Percentiles rank a stretch among this genome's conserved stretches.
phyloP scores from a whole-genome alignment of 2,888 invertebrate species.

The Macrostomum cliftonense region DNA sequence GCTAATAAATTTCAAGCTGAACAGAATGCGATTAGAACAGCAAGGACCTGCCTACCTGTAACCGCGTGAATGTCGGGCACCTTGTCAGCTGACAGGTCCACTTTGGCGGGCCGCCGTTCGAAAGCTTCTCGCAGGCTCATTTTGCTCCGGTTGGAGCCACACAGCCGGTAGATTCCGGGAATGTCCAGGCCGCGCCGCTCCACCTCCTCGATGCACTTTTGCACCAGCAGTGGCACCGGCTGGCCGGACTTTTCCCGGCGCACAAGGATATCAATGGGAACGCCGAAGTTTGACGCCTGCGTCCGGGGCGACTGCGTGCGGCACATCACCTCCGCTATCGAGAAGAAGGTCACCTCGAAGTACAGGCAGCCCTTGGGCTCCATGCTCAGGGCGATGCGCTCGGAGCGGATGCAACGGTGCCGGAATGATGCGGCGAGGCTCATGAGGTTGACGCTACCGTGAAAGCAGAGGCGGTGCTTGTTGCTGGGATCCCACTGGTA shows the following conservation, averaged over 20 bases:
- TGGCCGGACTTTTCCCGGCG: not conserved
- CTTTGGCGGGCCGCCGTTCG: slow-evolving; percentile 46
- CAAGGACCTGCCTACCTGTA: slow-evolving; percentile 48
- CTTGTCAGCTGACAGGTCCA: slow-evolving; percentile 80
- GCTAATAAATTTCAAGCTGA: no score
- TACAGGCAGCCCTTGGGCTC: slow-evolving; percentile 58
- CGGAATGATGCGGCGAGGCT: slow-evolving; percentile 8
- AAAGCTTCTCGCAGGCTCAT: slow-evolving; percentile 74
- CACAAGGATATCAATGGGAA: no score
- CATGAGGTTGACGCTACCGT: slow-evolving; percentile 23
- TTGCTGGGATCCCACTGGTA: slow-evolving; percentile 99
- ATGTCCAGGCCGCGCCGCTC: slow-evolving; percentile 81
- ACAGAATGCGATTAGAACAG: no score
- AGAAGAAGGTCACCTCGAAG: slow-evolving; percentile 19
- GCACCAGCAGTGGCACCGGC: slow-evolving; percentile 67
- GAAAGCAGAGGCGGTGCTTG: slow-evolving; percentile 78
- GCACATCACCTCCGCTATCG: no score
- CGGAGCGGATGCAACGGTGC: slow-evolving; percentile 9
- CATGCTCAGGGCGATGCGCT: slow-evolving; percentile 63
- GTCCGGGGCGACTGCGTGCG: no score
- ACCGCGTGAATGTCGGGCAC: slow-evolving; percentile 98
- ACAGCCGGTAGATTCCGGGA: slow-evolving; percentile 73
- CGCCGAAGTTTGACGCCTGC: no score
- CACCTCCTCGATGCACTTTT: slow-evolving; percentile 82
- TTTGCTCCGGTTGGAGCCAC: slow-evolving; percentile 91